phyloP scores from a whole-genome alignment of 2,888 invertebrate species.

The Spodoptera picta region DNA sequence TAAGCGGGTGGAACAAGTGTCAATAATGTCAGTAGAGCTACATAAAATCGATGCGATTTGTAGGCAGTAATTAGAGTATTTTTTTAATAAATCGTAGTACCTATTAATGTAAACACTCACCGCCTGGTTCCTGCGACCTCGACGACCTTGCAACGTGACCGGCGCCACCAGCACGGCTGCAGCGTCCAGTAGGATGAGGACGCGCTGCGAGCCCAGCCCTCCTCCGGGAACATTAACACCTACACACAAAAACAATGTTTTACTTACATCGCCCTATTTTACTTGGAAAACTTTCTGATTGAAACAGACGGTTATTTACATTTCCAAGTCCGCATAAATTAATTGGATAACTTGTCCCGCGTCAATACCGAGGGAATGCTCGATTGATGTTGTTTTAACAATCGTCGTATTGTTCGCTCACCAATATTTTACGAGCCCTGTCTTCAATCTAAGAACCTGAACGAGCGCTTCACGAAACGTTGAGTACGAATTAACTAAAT shows the following conservation, averaged over 20 bases:
- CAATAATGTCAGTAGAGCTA: too few relatives aligned
- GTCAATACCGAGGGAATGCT: conserved; percentile 27
- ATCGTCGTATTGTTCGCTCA: conserved; percentile 62
- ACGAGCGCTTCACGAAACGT: conserved; percentile 72
- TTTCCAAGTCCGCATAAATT: conserved; percentile 52
- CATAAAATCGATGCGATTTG: too few relatives aligned
- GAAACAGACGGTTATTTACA: conserved; percentile 53
- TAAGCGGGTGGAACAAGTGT: too few relatives aligned
- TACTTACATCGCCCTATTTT: conserved; percentile 17
- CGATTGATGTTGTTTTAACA: conserved; percentile 72
- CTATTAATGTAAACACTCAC: conserved; percentile 65
- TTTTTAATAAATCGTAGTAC: not conserved
- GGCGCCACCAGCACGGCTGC: conserved; percentile 96
- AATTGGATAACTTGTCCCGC: conserved; percentile 46
- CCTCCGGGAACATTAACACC: conserved; percentile 95
- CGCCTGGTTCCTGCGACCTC: conserved; percentile 94
- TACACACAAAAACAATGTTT: conserved; percentile 69
- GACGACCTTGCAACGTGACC: conserved; percentile 94
- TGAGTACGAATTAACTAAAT: conserved; percentile 85
- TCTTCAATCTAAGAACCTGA: conserved; percentile 71
- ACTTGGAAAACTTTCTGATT: conserved; percentile 43
- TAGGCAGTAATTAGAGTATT: too few relatives aligned
- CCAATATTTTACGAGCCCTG: conserved; percentile 71
- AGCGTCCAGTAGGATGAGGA: conserved; percentile 96
- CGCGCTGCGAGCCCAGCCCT: conserved; percentile 96